Conservation (phyloP, 2,797 vertebrate genomes). For the Triplophysa yarkandensis region DNA sequence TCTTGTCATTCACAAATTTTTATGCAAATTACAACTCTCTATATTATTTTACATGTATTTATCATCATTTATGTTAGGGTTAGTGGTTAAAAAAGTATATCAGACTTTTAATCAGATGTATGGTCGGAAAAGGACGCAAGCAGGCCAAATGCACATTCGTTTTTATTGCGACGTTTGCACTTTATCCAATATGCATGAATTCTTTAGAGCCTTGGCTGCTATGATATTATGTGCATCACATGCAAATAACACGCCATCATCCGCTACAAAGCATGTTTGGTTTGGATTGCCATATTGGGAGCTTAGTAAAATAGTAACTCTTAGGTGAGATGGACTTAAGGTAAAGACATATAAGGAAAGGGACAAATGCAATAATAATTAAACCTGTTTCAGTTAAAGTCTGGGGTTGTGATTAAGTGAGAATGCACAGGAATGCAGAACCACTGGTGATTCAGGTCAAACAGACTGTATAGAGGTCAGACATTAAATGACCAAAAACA, state of each 20-base stretch:
- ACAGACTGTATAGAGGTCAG: conserved; percentile 26
- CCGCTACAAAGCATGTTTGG: neutral
- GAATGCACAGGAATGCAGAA: neutral
- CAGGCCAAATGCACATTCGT: neutral
- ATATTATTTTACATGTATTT: too few species aligned
- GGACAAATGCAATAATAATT: conserved; percentile 1
- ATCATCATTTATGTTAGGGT: too few species aligned
- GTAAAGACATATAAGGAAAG: neutral
- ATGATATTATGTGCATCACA: neutral
- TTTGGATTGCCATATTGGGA: neutral
- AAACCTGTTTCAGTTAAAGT: neutral
- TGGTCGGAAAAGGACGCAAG: neutral
- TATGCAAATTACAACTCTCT: too few species aligned
- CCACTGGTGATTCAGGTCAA: conserved; percentile 12
- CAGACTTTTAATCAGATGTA: too few species aligned
- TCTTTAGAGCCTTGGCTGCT: neutral
- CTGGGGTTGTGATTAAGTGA: neutral
- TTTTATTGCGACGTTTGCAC: neutral
- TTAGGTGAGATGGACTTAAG: too few species aligned
- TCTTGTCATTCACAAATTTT: neutral
- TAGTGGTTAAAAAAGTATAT: neutral
- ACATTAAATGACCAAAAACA: conserved; percentile 19
- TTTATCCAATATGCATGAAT: neutral
- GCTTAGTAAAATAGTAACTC: neutral
- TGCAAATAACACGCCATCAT: neutral